Base-by-base conservation (phyloP, 2,797 vertebrate species). In the Trematocara caparti region DNA sequence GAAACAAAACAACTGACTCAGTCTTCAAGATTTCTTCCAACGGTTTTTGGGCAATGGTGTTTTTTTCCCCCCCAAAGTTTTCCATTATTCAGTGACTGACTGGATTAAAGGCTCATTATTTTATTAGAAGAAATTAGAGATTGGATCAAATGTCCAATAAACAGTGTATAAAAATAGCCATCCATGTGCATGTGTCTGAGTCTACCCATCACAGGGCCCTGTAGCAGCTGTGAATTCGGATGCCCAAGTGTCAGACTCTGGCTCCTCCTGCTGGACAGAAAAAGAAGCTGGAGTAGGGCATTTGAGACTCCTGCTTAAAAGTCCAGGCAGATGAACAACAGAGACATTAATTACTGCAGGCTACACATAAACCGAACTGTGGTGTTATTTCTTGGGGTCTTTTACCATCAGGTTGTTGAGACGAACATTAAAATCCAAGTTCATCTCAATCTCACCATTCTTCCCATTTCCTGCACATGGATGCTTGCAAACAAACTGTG, bases 181-280 rank as follows among this genome's bases (percentile, higher is more conserved):
- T 74, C 49, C 19, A 64, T 30, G 48, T 73, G 48, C 19, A 79
- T 24, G 24, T 24, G 24, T 24, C 55, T 14, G 8, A 75, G 71
- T 75, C 45, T 57, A 81, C 5, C 45, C 80, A 30, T 59, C 45
- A 71, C 48, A 55, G 59, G 27, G 19, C 55, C 7, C 38, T 51
- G 50, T 32, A 75, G 71, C 32, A 55, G 81, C 51, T 80, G 45
- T 14, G 30, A 9, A 6, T n/a, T 55, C 32, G 32, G 12, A 82
- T 19, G 38, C n/a, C 47, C 62, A 89, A 83, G 14, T 49, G 30
- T 84, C 71, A 90, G 88, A 86, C 92, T 93, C 71, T 95, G 93
- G 92, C 93, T 92, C 94, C 95, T 88, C 93, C 95, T 95, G 92
- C 91, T 92, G 93, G 92, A 86, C 34, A 19, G 19, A 86, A 12